Percentiles rank a stretch among this genome's conserved stretches.
Evolutionary conservation across 2,113 vertebrate species (phyloP).

Genomic region (Mystacornis crossleyi): DNA sequence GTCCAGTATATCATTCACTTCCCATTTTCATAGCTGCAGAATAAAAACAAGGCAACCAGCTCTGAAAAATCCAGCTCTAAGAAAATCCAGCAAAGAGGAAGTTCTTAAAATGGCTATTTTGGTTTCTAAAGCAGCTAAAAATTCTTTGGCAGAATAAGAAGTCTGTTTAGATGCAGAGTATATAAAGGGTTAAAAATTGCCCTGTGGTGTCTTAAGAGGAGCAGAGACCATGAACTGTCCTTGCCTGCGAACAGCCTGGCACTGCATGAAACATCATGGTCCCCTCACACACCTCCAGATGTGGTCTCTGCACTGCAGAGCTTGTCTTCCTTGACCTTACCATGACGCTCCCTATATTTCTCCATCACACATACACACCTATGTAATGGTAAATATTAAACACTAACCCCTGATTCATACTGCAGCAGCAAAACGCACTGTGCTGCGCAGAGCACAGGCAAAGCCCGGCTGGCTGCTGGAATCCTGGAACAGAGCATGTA

Average conservation of each 20-base stretch:
- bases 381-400: background rate
- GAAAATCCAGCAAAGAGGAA: background rate
- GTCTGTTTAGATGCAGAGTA: background rate
- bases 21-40: background rate
- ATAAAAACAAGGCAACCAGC: background rate
- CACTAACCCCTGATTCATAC: background rate
- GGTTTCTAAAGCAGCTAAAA: background rate
- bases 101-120: background rate
- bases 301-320: background rate
- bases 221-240: background rate
- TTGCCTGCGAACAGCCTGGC: background rate
- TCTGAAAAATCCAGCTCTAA: background rate
- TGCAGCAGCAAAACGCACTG: background rate
- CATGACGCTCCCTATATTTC: background rate
- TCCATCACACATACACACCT: background rate
- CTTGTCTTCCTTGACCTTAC: background rate
- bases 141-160: slow-evolving; percentile 34
- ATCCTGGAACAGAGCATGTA: background rate
- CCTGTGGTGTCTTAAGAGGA: background rate
- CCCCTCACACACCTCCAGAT: background rate
- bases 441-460: background rate
- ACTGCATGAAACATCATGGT: background rate
- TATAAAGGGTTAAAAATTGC: background rate
- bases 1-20: background rate
- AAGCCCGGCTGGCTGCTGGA: background rate